phyloP scores from a whole-genome alignment of 2,113 vertebrate species.

The Scomber japonicus region DNA sequence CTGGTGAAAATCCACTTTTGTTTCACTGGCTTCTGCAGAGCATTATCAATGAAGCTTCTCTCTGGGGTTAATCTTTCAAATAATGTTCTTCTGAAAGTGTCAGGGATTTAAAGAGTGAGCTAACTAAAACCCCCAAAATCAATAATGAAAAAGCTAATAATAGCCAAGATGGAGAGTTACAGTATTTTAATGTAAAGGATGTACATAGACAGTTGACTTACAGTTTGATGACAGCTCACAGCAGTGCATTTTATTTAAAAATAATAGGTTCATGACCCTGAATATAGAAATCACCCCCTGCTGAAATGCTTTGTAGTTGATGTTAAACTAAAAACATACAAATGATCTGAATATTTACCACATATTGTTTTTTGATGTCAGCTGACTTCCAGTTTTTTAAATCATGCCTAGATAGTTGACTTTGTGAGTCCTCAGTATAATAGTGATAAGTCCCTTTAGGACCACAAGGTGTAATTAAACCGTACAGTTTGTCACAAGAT shows the following conservation, averaged over 20 bases:
- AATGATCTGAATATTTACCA: background rate
- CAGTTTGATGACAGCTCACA: background rate
- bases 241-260: background rate
- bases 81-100: constrained; percentile 72
- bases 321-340: background rate
- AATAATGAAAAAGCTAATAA: constrained; percentile 68
- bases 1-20: constrained; percentile 41
- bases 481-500: constrained; percentile 56
- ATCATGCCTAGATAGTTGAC: background rate
- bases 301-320: background rate
- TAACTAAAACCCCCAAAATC: constrained; percentile 60
- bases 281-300: background rate
- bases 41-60: constrained; percentile 58
- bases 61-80: constrained; percentile 66
- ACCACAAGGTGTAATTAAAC: constrained; percentile 48
- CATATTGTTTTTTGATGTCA: background rate
- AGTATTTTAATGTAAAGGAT: constrained; percentile 11
- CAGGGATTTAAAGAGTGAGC: constrained; percentile 65
- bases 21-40: constrained; percentile 48
- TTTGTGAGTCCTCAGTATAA: constrained; percentile 17
- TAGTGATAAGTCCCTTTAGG: constrained; percentile 42
- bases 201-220: background rate
- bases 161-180: constrained; percentile 6
- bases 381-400: constrained; percentile 1
- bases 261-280: background rate